These are phyloP conservation scores for Neolamprologus brichardi DNA, from an alignment of 2,113 vertebrate species.

Conservation along the genomic window DNA sequence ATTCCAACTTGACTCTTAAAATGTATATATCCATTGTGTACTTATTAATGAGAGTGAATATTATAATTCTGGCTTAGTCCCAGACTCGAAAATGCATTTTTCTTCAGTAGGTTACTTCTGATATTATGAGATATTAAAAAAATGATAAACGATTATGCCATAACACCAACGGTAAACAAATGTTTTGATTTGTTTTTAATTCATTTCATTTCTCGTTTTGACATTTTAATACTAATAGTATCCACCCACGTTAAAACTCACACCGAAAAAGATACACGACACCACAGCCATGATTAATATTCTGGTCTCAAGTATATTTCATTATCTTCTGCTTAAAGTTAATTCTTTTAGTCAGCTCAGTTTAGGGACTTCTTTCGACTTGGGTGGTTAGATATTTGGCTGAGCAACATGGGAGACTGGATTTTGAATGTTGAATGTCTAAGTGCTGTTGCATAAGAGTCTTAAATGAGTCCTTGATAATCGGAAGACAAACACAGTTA, in stretches of 20 bases:
- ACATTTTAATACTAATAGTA: neutral
- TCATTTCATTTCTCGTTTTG: neutral
- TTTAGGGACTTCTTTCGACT: neutral
- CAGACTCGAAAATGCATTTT: neutral
- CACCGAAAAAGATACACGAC: neutral
- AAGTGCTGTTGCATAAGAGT: slow-evolving; percentile 34
- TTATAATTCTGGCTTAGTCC: neutral
- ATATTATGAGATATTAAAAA: neutral
- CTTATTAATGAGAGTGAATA: neutral
- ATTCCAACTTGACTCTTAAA: neutral
- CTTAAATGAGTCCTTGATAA: slow-evolving; percentile 29
- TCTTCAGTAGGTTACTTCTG: neutral
- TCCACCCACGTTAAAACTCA: neutral
- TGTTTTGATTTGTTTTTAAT: neutral
- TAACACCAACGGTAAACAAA: neutral
- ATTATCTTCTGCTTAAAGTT: neutral
- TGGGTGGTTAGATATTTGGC: neutral
- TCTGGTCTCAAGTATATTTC: neutral
- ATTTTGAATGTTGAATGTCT: slow-evolving; percentile 18
- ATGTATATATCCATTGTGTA: neutral
- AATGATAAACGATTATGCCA: neutral
- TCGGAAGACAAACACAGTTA: slow-evolving; percentile 31
- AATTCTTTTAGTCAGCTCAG: neutral
- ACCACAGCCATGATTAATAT: neutral
- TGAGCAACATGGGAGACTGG: neutral